Evolutionary conservation across 1,140 invertebrate species (phyloP).

Genomic region (Stenopsyche tienmushanensis): DNA sequence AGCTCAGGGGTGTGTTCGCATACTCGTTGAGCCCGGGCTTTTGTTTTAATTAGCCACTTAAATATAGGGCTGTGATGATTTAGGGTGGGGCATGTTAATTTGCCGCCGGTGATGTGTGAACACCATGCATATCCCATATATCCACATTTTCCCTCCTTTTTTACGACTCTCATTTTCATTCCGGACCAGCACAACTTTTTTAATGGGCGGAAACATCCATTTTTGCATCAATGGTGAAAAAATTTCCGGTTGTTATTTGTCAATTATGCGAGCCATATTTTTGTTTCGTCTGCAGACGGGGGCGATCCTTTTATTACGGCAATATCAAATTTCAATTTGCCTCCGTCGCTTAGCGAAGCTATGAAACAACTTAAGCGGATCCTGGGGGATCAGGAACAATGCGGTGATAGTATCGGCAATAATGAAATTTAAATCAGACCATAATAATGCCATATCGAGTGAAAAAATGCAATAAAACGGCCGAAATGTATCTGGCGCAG

Average conservation of each 20-base stretch:
- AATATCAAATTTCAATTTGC: slow-evolving; percentile 28
- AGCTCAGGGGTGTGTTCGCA: slow-evolving; percentile 19
- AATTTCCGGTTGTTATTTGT: not conserved
- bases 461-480: slow-evolving; percentile 13
- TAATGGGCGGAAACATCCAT: not conserved
- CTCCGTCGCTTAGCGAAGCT: not conserved
- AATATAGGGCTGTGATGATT: slow-evolving; percentile 26
- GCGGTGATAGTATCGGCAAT: not conserved
- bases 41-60: slow-evolving; percentile 38
- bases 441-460: slow-evolving; percentile 7
- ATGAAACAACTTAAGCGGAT: not conserved
- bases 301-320: slow-evolving; percentile 18
- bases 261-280: not conserved
- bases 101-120: slow-evolving; percentile 11
- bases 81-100: slow-evolving; percentile 24
- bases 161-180: slow-evolving; percentile 2
- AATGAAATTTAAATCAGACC: slow-evolving; percentile 16
- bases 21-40: slow-evolving; percentile 15
- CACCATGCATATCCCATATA: not conserved
- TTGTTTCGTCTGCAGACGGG: not conserved
- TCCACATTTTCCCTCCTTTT: not conserved
- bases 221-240: not conserved
- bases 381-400: not conserved
- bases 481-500: not conserved
- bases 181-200: not conserved